These are phyloP conservation scores for Laticauda colubrina DNA, from an alignment of 2,113 vertebrate species.

Conservation along the genomic window DNA sequence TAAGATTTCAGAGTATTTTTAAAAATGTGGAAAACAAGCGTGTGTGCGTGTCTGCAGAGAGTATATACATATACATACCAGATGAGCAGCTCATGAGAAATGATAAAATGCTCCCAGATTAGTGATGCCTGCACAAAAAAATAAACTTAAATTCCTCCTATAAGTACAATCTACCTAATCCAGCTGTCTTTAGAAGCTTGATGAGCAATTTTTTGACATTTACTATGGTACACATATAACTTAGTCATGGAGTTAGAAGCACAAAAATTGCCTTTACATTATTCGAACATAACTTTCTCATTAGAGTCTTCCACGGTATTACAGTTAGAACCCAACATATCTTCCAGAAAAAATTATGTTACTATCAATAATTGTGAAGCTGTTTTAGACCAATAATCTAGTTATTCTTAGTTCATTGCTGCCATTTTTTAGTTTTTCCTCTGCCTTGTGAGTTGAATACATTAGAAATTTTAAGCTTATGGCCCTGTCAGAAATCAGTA, in stretches of 20 bases:
- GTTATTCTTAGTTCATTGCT: neutral
- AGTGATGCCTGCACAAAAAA: neutral
- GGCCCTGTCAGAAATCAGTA: neutral
- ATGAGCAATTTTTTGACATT: neutral
- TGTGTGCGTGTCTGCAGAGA: neutral
- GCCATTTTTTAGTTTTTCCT: neutral
- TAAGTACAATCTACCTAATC: neutral
- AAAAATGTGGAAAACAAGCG: slow-evolving; percentile 55
- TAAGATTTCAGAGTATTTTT: slow-evolving; percentile 60
- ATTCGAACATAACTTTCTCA: neutral
- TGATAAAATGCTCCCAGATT: neutral
- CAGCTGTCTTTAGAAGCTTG: neutral
- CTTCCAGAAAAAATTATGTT: neutral
- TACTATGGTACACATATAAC: neutral
- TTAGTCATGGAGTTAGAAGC: neutral
- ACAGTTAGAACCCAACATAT: neutral
- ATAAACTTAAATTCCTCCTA: neutral
- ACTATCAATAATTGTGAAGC: neutral
- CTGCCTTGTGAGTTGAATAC: neutral
- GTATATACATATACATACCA: neutral
- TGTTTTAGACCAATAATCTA: neutral
- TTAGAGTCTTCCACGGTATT: neutral
- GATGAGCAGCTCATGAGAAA: neutral
- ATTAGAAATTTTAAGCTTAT: neutral
- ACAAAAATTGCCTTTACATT: neutral